phyloP scores from a whole-genome alignment of 1,140 invertebrate species.

The Choristoneura fumiferana region DNA sequence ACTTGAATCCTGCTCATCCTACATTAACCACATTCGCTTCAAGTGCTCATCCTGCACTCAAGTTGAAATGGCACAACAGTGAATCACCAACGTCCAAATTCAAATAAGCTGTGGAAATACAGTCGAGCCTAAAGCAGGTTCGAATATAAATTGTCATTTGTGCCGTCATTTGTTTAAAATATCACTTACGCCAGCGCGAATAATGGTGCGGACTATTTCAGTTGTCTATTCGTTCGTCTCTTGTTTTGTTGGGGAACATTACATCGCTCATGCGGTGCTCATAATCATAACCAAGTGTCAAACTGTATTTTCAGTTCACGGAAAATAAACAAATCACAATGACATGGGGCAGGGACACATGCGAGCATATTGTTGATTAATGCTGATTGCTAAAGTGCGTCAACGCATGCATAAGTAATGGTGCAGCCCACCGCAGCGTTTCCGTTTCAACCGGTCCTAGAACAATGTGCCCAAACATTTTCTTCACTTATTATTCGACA shows the following conservation, averaged over 20 bases:
- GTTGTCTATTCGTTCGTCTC: constrained; percentile 5
- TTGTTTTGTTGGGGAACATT: constrained; percentile 9
- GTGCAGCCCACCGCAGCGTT: constrained; percentile 57
- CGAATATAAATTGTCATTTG: constrained; percentile 16
- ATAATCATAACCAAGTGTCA: constrained; percentile 50
- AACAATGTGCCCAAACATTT: constrained; percentile 70
- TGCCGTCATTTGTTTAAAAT: constrained; percentile 17
- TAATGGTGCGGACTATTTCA: constrained; percentile 17
- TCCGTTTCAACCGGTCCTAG: constrained; percentile 66
- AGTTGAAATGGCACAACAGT: constrained; percentile 4
- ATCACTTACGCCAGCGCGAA: constrained; percentile 15
- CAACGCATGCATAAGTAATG: constrained; percentile 74
- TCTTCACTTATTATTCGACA: constrained; percentile 52
- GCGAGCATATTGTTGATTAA: constrained; percentile 69
- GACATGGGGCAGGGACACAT: constrained; percentile 47
- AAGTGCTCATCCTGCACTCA: background rate
- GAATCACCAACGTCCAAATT: constrained; percentile 15
- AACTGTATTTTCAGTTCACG: constrained; percentile 66
- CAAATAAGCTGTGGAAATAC: constrained; percentile 17
- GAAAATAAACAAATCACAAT: constrained; percentile 71
- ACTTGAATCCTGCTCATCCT: constrained; percentile 14
- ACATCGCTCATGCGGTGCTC: constrained; percentile 42
- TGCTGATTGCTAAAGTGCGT: constrained; percentile 75
- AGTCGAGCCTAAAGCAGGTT: constrained; percentile 4
- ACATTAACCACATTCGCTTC: constrained; percentile 7